phyloP scores from a whole-genome alignment of 2,113 vertebrate genomes.

The Varanus salvator region DNA sequence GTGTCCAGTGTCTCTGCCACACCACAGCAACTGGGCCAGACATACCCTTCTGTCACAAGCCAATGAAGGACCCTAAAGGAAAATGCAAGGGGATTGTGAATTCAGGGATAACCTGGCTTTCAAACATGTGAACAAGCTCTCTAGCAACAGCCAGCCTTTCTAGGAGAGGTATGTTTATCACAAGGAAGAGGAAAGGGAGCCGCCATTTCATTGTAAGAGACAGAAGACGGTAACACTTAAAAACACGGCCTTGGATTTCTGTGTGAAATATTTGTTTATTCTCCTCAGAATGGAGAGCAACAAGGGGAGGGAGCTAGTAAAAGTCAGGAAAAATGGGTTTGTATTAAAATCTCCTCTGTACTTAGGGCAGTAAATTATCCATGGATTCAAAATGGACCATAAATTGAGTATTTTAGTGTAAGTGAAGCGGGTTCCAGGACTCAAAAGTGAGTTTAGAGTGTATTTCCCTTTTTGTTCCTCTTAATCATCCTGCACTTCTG shows the following conservation, averaged over 20 bases:
- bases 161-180: not conserved
- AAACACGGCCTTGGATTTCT: conserved; percentile 27
- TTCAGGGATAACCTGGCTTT: not conserved
- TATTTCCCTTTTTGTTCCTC: conserved; percentile 66
- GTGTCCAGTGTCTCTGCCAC: too few species aligned
- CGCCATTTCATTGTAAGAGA: not conserved
- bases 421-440: conserved; percentile 48
- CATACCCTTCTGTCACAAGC: not conserved
- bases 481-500: conserved; percentile 51
- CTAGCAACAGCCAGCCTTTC: not conserved
- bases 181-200: not conserved
- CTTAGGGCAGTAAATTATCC: conserved; percentile 68
- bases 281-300: conserved; percentile 31
- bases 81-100: not conserved
- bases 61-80: too few species aligned
- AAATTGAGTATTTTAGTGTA: conserved; percentile 65
- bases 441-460: conserved; percentile 66
- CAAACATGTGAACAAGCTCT: not conserved
- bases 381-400: conserved; percentile 48
- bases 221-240: not conserved
- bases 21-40: not conserved
- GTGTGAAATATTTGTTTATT: conserved; percentile 50
- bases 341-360: conserved; percentile 61
- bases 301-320: conserved; percentile 58
- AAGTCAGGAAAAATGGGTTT: conserved; percentile 61